These are phyloP conservation scores for Parapristionchus giblindavisi DNA, from an alignment of 2,888 invertebrate species.

Conservation along the genomic window DNA sequence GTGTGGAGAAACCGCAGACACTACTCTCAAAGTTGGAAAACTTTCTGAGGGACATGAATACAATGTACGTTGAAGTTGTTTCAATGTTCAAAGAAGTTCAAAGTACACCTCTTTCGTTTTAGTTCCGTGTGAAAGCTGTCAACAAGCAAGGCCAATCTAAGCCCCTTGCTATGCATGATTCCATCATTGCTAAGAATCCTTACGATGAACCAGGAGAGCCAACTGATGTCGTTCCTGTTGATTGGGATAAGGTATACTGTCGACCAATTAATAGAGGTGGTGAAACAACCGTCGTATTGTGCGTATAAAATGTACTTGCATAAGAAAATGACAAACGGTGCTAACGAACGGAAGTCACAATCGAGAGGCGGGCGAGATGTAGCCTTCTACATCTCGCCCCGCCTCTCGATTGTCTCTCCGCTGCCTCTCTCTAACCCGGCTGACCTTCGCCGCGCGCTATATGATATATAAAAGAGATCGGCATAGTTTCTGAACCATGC, in stretches of 20 bases:
- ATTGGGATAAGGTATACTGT: slow-evolving; percentile 87
- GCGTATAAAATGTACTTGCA: too few species aligned
- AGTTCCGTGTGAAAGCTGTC: slow-evolving; percentile 88
- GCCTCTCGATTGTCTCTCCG: too few species aligned
- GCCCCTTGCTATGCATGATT: slow-evolving; percentile 74
- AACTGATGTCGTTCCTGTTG: slow-evolving; percentile 76
- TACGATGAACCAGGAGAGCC: slow-evolving; percentile 73
- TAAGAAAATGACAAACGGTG: too few species aligned
- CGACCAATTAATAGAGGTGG: too few species aligned
- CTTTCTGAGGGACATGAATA: slow-evolving; percentile 93
- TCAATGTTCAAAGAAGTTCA: background rate
- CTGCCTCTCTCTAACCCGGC: too few species aligned
- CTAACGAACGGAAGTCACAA: too few species aligned
- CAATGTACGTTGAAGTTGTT: slow-evolving; percentile 72
- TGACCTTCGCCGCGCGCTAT: too few species aligned
- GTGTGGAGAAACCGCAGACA: slow-evolving; percentile 68
- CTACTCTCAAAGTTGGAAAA: slow-evolving; percentile 76
- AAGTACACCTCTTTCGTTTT: background rate
- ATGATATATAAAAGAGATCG: too few species aligned
- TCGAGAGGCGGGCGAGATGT: too few species aligned
- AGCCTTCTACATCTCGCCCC: too few species aligned
- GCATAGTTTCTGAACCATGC: too few species aligned
- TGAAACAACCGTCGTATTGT: too few species aligned
- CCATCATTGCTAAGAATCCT: slow-evolving; percentile 92
- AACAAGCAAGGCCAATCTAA: slow-evolving; percentile 91